Conservation (phyloP, 2,888 invertebrate genomes). For the Busseola fusca region DNA sequence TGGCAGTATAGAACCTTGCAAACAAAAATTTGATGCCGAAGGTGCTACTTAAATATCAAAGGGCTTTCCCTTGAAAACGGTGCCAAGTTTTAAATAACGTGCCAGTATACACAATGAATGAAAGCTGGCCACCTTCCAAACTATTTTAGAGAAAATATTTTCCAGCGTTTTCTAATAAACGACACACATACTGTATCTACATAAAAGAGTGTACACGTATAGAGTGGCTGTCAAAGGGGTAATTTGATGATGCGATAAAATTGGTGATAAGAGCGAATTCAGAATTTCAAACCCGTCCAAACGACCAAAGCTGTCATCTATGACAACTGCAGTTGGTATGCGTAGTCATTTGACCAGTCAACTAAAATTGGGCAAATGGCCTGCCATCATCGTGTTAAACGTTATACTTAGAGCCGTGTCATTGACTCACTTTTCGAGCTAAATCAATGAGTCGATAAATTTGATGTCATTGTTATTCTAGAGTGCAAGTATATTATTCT, state of each 20-base stretch:
- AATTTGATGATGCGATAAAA: not conserved
- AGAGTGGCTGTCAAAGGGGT: not conserved
- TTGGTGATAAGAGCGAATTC: not conserved
- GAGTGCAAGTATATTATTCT: constrained; percentile 30
- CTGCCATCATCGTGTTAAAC: constrained; percentile 18
- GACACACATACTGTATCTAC: constrained; percentile 6
- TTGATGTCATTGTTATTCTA: constrained; percentile 51
- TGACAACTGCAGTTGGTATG: not conserved
- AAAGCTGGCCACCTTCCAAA: constrained; percentile 69
- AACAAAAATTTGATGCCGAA: constrained; percentile 17
- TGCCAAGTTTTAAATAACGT: constrained; percentile 48
- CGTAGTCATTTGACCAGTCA: not conserved
- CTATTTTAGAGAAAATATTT: constrained; percentile 62
- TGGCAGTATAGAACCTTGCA: not conserved
- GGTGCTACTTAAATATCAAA: constrained; percentile 26
- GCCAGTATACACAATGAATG: constrained; percentile 58
- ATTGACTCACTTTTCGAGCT: constrained; percentile 37
- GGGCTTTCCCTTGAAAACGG: constrained; percentile 46
- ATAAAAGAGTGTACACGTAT: constrained; percentile 3
- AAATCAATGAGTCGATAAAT: constrained; percentile 59
- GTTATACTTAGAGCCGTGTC: constrained; percentile 28
- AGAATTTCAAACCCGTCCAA: not conserved
- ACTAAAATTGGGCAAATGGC: not conserved
- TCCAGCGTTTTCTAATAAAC: constrained; percentile 42
- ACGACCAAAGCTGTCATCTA: constrained; percentile 3